Base-by-base conservation (phyloP, 2,888 invertebrate genomes). In the Apotomis turbidana region DNA sequence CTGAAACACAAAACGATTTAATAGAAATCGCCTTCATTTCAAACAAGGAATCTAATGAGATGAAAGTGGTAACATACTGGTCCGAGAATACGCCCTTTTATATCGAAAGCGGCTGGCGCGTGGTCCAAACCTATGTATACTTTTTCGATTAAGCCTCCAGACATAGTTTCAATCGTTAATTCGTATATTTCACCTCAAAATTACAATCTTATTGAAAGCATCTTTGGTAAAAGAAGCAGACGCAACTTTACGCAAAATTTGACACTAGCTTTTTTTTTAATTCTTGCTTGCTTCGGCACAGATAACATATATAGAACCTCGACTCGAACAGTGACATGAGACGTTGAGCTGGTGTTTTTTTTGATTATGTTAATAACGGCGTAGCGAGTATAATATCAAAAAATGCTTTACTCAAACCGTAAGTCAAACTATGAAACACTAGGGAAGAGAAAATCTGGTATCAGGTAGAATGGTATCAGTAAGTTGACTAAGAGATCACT, bases 121-220 rank as follows among this genome's bases (percentile, higher is more conserved):
- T 96, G 95, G 81, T 97, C 97, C 78, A 97, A 91, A 55, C 97
- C 97, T 79, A 97, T 94, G 80, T 95, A 95, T 77, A 97, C 95
- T 90, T 97, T 97, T 86, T 97, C 97, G 78, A 93, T 87, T 57
- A 93, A 89, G 74, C 90, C 89, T 76, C 90, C 93, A 77, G 93
- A 91, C 93, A 93, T 93, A 82, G 77, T 89, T 87, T 79, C 63
- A 44, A 61, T 44, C 46, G 13, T 13, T 41, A 60, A 66, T 64
- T 36, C n/a, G 58, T 52, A 60, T 38, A 44, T 55, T 73, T 61
- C 49, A 64, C 55, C 60, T 55, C n/a, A 73, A 54, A 59, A 69
- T 38, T 60, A 4, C 46, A 41, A 60, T 15, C 55, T 64, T 69
- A 41, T 15, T 27, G 54, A 59, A 69, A 73, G 69, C 73, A 69